phyloP scores from a whole-genome alignment of 2,113 vertebrate species.

The Archilochus colubris region DNA sequence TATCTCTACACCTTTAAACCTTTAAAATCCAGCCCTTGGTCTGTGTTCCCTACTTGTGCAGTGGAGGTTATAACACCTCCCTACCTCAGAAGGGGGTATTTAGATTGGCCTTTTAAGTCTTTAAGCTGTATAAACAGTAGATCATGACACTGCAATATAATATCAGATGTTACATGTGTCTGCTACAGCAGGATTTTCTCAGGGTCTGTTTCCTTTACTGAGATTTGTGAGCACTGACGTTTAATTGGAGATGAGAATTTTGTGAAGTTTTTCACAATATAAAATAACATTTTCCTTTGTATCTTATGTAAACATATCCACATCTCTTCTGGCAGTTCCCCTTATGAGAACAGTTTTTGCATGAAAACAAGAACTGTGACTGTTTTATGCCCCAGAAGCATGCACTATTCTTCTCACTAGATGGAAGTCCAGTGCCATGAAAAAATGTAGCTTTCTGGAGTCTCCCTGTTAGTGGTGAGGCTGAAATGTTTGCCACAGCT shows the following conservation, averaged over 20 bases:
- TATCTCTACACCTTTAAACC: background rate
- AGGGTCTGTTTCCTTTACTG: background rate
- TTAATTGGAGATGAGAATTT: background rate
- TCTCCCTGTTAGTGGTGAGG: background rate
- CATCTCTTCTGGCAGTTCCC: background rate
- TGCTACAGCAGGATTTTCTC: background rate
- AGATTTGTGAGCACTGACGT: background rate
- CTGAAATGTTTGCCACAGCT: background rate
- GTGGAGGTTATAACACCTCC: background rate
- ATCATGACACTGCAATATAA: background rate
- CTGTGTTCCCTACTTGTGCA: background rate
- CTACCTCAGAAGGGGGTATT: background rate
- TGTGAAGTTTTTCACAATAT: background rate
- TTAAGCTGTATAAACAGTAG: background rate
- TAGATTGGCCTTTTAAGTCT: background rate
- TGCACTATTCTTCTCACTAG: conserved; percentile 57
- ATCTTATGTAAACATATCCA: background rate
- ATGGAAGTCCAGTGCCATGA: conserved; percentile 44
- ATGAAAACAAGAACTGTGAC: background rate
- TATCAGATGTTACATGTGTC: background rate
- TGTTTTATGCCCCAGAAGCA: background rate
- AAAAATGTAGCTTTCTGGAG: background rate
- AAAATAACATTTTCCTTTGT: background rate
- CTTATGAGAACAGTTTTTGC: background rate
- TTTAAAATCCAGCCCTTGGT: background rate